A percentile compares a stretch with the other conserved stretches of the same genome.
phyloP scores from a whole-genome alignment of 1,140 invertebrate species.

The Dryas iulia region DNA sequence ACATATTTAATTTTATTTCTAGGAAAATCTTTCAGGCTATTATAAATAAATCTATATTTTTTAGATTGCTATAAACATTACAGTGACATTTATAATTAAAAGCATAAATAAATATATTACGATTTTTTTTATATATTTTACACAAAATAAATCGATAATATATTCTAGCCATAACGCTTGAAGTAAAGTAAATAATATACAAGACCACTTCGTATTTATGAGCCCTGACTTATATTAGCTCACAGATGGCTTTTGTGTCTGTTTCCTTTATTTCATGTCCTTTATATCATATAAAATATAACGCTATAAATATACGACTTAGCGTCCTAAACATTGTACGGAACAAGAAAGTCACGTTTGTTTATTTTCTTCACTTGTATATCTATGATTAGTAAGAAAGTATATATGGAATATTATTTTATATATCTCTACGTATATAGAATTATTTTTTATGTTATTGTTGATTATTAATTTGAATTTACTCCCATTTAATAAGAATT shows the following conservation, averaged over 20 bases:
- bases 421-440: too few species aligned
- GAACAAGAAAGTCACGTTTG: background rate
- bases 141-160: background rate
- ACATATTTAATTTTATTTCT: too few species aligned
- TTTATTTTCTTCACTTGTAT: background rate
- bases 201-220: background rate
- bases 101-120: too few species aligned
- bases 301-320: background rate
- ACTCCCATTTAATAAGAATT: background rate
- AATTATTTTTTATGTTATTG: background rate
- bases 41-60: too few species aligned
- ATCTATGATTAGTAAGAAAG: background rate
- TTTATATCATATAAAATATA: constrained; percentile 7
- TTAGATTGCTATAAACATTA: too few species aligned
- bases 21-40: too few species aligned
- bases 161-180: constrained; percentile 3
- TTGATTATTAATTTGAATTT: background rate
- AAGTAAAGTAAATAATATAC: constrained; percentile 4
- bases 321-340: background rate
- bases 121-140: too few species aligned
- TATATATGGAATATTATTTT: too few species aligned
- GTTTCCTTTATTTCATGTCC: background rate
- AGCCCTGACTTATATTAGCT: background rate
- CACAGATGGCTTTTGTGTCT: background rate
- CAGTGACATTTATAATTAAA: too few species aligned